Evolutionary conservation across 2,797 vertebrate species (phyloP).

Genomic region (Lemur catta): DNA sequence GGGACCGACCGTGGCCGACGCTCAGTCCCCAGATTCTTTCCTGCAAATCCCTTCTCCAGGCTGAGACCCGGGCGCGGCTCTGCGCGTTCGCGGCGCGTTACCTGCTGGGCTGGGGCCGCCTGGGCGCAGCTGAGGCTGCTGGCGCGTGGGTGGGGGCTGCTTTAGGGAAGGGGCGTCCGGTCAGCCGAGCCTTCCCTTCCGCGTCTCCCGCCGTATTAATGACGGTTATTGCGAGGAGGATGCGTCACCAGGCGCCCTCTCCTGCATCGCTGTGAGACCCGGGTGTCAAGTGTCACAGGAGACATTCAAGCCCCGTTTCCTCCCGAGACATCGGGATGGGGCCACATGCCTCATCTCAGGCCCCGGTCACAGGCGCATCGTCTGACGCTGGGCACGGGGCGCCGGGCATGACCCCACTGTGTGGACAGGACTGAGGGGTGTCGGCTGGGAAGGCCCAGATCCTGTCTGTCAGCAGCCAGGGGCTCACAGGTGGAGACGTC

Average conservation of each 20-base stretch:
- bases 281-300: not conserved
- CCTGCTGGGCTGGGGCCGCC: not conserved
- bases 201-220: not conserved
- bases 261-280: rapidly evolving
- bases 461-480: not conserved
- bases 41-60: not conserved
- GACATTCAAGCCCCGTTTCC: rapidly evolving
- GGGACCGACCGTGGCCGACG: not conserved
- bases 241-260: rapidly evolving
- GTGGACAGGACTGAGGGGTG: not conserved
- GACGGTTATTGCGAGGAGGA: not conserved
- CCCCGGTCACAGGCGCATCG: rapidly evolving
- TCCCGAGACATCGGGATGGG: too few relatives aligned
- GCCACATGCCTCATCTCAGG: rapidly evolving
- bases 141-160: not conserved
- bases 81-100: not conserved
- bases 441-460: not conserved
- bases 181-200: not conserved
- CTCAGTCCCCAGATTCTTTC: not conserved
- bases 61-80: not conserved
- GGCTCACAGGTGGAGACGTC: not conserved
- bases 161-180: not conserved
- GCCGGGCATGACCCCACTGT: rapidly evolving
- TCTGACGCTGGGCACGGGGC: rapidly evolving
- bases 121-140: not conserved